Base-by-base conservation (phyloP, 2,888 invertebrate species). In the Chalcis sispes region DNA sequence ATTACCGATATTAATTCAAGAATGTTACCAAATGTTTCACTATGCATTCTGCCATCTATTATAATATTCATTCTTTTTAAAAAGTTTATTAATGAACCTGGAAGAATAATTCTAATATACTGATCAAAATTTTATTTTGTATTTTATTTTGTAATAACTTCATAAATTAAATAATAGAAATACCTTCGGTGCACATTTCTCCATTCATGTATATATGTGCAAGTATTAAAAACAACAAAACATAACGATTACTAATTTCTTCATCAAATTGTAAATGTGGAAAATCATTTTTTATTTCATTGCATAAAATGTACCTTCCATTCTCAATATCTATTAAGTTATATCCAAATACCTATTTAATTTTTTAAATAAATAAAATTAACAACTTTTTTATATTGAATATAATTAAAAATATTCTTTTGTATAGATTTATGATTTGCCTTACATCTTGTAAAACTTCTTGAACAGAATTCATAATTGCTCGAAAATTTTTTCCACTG, bases 161-260 rank as follows among this genome's bases (percentile, higher is more conserved):
- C 74, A 62, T 62, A 54, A 56, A 65, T 66, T 29, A 10, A 48
- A 62, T 64, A 36, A 15, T 25, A 46, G 62, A 52, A 5, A 75
- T 82, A 91, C 91, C 91, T 87, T 91, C 91, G 80, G 86, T 89
- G 0, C 91, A 90, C 0, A 88, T 82, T 8, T 89, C 89, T 3
- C 90, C 90, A 10, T 84, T 86, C 91, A 92, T 92, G 73, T 87
- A 92, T 40, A 92, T 91, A 74, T 92, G 92, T 2, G 88, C 85
- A 0, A 92, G 88, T 0, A 89, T 84, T 8, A 91, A 87, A 46
- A 90, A 85, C 20, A 92, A 81, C 8, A 92, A 73, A 48, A 85
- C 87, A 48, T 90, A 90, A 86, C 81, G 89, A 86, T 79, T 89
- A 86, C n/a, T 87, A 79, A 74, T 88, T 80, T 77, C 83, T 82